A percentile compares a stretch with the other conserved stretches of the same genome.
Evolutionary conservation across 2,888 invertebrate genomes (phyloP).

Genomic region (Drosophila phalerata): DNA sequence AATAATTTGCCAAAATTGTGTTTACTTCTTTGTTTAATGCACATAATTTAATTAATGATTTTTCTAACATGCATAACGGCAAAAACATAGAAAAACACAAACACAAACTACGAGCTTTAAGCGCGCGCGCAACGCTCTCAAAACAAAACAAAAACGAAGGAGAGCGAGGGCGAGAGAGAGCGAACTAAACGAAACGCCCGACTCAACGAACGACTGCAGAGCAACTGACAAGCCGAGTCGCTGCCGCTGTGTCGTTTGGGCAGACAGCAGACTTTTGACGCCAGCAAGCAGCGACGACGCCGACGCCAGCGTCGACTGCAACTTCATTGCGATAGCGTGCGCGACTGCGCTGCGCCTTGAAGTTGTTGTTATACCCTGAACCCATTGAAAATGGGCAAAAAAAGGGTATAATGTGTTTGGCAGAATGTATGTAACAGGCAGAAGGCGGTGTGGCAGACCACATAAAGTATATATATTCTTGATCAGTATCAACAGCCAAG

Average conservation of each 20-base stretch:
- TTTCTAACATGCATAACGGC: conserved; percentile 22
- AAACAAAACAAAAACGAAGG: neutral
- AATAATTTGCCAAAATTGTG: conserved; percentile 38
- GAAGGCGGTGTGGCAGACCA: too few species aligned
- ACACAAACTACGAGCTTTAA: conserved; percentile 31
- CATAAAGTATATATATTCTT: too few species aligned
- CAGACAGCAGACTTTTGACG: conserved; percentile 13
- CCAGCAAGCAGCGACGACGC: conserved; percentile 3
- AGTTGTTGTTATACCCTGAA: too few species aligned
- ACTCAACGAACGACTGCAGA: conserved; percentile 59
- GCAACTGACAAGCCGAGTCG: conserved; percentile 56
- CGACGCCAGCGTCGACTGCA: conserved; percentile 26
- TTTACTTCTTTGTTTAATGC: conserved; percentile 47
- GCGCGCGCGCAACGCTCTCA: conserved; percentile 54
- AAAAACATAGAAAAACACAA: conserved; percentile 21
- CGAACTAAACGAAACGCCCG: conserved; percentile 27
- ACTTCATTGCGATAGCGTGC: conserved; percentile 31
- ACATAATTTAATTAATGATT: conserved; percentile 35
- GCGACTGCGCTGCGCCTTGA: conserved; percentile 6
- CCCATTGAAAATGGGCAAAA: too few species aligned
- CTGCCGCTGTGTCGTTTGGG: conserved; percentile 22
- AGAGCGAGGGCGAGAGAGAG: too few species aligned
- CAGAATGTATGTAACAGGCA: too few species aligned
- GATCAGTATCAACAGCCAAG: too few species aligned
- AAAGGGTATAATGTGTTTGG: too few species aligned